Conservation (phyloP, 2,113 vertebrate species). For the Copsychus sechellarum region DNA sequence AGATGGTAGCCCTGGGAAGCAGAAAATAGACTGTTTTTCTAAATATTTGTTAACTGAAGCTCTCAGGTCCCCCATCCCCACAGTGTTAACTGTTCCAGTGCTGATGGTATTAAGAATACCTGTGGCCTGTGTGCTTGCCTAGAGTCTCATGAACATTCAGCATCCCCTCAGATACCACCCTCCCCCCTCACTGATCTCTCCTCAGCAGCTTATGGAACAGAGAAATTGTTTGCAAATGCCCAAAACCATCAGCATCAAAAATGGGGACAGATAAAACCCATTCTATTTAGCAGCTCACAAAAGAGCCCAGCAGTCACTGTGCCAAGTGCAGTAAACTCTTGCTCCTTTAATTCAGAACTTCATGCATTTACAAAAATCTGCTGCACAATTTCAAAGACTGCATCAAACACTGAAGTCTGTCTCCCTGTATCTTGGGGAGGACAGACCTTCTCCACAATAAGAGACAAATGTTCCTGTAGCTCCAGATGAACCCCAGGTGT, state of each 20-base stretch:
- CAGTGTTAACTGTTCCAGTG: not conserved
- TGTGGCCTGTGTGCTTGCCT: not conserved
- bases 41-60: not conserved
- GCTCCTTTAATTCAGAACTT: not conserved
- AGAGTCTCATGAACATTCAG: fast-evolving
- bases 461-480: not conserved
- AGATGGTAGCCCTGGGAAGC: not conserved
- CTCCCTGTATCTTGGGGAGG: not conserved
- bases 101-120: not conserved
- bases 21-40: not conserved
- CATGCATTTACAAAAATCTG: not conserved
- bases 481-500: not conserved
- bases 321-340: not conserved
- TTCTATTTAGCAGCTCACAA: not conserved
- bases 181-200: not conserved
- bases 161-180: not conserved
- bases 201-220: not conserved
- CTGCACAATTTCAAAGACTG: not conserved
- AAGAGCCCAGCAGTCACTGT: not conserved
- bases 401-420: not conserved
- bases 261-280: not conserved
- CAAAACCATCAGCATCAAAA: not conserved
- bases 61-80: not conserved
- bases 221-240: not conserved
- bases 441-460: not conserved